A percentile compares a stretch with the other conserved stretches of the same genome.
Evolutionary conservation across 1,140 invertebrate genomes (phyloP).

Genomic region (Cydia amplana): DNA sequence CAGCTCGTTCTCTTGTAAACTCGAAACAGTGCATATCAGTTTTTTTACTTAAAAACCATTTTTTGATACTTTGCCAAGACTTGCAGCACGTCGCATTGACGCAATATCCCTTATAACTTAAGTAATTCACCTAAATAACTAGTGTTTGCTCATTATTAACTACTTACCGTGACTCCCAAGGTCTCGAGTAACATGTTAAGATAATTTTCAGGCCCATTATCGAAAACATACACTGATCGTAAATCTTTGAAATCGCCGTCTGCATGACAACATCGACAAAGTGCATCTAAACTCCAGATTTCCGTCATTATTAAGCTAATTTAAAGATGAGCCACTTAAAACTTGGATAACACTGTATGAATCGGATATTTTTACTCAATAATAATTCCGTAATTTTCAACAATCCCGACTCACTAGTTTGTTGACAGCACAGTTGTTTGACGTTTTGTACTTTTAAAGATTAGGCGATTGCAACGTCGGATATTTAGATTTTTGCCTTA

Average conservation of each 20-base stretch:
- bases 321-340: neutral
- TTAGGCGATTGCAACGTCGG: neutral
- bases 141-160: neutral
- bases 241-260: constrained; percentile 15
- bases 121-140: neutral
- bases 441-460: neutral
- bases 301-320: neutral
- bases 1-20: no score
- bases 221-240: neutral
- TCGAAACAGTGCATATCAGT: neutral
- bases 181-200: constrained; percentile 2
- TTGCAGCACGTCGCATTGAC: neutral
- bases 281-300: constrained; percentile 19
- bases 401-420: constrained; percentile 7
- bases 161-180: constrained; percentile 8
- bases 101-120: neutral
- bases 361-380: neutral
- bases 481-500: neutral
- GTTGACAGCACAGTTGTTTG: neutral
- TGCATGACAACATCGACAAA: constrained; percentile 25
- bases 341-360: neutral
- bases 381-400: no score
- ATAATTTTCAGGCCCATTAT: constrained; percentile 1
- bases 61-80: neutral
- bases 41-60: neutral